phyloP scores from a whole-genome alignment of 2,888 invertebrate genomes.

The Parnassius glacialis region DNA sequence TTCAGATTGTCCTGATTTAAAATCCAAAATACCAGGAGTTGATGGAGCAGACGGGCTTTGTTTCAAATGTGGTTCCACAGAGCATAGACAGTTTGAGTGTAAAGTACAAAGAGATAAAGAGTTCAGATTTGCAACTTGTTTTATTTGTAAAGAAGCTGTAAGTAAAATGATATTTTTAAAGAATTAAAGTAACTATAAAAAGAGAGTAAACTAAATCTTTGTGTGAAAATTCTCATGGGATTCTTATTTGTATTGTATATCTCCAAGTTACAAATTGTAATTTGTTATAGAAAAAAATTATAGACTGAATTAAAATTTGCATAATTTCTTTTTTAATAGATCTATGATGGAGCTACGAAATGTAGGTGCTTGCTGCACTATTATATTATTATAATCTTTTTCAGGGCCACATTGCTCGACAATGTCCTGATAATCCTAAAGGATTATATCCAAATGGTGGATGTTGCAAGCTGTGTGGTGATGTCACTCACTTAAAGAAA shows the following conservation, averaged over 20 bases:
- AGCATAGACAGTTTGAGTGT: slow-evolving; percentile 89
- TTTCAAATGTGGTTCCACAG: slow-evolving; percentile 94
- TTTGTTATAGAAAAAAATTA: too few relatives aligned
- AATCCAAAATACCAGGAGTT: slow-evolving; percentile 72
- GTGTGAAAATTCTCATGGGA: too few relatives aligned
- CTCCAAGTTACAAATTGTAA: too few relatives aligned
- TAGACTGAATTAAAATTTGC: too few relatives aligned
- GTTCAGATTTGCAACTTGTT: slow-evolving; percentile 92
- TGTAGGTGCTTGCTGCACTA: neutral
- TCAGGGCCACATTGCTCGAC: slow-evolving; percentile 90
- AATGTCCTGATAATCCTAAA: slow-evolving; percentile 93
- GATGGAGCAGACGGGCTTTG: slow-evolving; percentile 85
- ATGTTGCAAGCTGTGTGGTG: slow-evolving; percentile 90
- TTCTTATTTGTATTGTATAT: too few relatives aligned
- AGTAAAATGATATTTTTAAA: slow-evolving; percentile 35
- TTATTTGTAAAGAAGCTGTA: slow-evolving; percentile 90
- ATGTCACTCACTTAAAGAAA: slow-evolving; percentile 91
- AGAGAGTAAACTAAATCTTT: too few relatives aligned
- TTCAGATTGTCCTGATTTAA: slow-evolving; percentile 88
- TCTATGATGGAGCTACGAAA: too few relatives aligned
- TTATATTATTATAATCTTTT: slow-evolving; percentile 9
- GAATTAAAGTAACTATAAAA: neutral
- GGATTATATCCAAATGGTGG: slow-evolving; percentile 94
- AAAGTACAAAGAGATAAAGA: slow-evolving; percentile 84
- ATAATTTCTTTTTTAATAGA: too few relatives aligned